These are phyloP conservation scores for Helicolenus hilgendorfi DNA, from an alignment of 2,797 vertebrate genomes.

Conservation along the genomic window DNA sequence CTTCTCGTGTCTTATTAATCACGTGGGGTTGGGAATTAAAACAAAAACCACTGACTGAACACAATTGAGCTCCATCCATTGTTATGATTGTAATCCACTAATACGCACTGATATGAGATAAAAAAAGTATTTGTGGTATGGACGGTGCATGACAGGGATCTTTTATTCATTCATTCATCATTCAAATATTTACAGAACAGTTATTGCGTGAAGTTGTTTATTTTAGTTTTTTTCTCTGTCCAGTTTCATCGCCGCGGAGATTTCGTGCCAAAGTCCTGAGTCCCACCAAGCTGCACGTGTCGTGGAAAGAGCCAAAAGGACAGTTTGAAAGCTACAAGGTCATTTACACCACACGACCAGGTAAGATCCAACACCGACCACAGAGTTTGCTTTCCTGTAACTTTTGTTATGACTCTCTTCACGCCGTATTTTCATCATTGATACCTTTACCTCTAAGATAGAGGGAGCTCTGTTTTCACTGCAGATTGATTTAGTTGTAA, in stretches of 20 bases:
- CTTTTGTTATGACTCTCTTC: neutral
- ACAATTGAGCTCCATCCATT: slow-evolving; percentile 54
- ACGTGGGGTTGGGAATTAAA: neutral
- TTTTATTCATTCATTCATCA: neutral
- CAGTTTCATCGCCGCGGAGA: slow-evolving; percentile 94
- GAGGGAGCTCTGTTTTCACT: neutral
- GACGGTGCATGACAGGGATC: slow-evolving; percentile 32
- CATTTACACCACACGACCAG: slow-evolving; percentile 91
- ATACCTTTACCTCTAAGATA: neutral
- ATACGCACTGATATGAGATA: neutral
- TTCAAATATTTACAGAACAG: neutral
- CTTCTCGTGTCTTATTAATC: neutral
- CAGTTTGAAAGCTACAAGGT: slow-evolving; percentile 94
- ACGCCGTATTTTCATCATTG: neutral
- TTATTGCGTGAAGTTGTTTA: neutral
- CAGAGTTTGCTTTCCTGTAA: no score
- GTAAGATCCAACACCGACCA: slow-evolving; percentile 80
- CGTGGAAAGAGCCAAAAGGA: slow-evolving; percentile 96
- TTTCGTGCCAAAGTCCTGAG: slow-evolving; percentile 92
- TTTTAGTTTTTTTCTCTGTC: slow-evolving; percentile 42
- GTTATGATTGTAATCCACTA: slow-evolving; percentile 30
- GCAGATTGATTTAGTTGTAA: neutral
- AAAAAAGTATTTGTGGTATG: neutral
- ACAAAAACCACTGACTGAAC: neutral
- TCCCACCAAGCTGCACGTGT: slow-evolving; percentile 92